Evolutionary conservation across 1,140 invertebrate genomes (phyloP).

Genomic region (Ceratosolen fusciceps): DNA sequence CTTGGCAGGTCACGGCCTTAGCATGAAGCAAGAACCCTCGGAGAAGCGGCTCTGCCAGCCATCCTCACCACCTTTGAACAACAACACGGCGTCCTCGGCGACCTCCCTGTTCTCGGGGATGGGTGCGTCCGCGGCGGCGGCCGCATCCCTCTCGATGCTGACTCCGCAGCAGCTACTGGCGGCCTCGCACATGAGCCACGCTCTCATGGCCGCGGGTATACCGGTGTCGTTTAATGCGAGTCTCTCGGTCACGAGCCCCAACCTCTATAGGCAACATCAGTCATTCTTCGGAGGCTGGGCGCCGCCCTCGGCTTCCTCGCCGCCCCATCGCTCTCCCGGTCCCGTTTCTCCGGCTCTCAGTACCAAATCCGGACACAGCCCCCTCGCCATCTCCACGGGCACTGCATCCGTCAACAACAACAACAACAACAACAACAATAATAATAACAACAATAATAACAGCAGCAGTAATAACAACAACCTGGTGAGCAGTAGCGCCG

Average conservation of each 20-base stretch:
- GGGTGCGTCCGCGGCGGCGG: constrained; percentile 60
- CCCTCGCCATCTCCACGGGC: constrained; percentile 52
- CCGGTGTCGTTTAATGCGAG: constrained; percentile 56
- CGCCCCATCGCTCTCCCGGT: constrained; percentile 59
- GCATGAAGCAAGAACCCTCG: constrained; percentile 63
- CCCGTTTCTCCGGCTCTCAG: constrained; percentile 62
- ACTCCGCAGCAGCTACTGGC: constrained; percentile 67
- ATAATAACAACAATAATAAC: constrained; percentile 69
- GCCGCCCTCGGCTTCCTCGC: constrained; percentile 63
- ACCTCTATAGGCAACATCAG: constrained; percentile 70
- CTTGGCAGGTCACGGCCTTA: constrained; percentile 50
- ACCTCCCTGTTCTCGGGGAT: constrained; percentile 14
- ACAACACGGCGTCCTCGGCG: constrained; percentile 49
- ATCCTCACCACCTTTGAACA: constrained; percentile 66
- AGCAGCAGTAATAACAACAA: constrained; percentile 71
- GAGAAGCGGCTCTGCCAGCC: constrained; percentile 55
- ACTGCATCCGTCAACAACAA: constrained; percentile 63
- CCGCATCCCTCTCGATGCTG: constrained; percentile 60
- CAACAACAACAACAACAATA: constrained; percentile 66
- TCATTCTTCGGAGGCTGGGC: constrained; percentile 71
- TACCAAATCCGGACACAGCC: constrained; percentile 57
- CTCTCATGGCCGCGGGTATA: constrained; percentile 71
- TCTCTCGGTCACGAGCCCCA: background rate
- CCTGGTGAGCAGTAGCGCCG: constrained; percentile 67
- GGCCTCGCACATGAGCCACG: constrained; percentile 47